Conservation (phyloP, 2,797 vertebrate genomes). For the Denticeps clupeoides region DNA sequence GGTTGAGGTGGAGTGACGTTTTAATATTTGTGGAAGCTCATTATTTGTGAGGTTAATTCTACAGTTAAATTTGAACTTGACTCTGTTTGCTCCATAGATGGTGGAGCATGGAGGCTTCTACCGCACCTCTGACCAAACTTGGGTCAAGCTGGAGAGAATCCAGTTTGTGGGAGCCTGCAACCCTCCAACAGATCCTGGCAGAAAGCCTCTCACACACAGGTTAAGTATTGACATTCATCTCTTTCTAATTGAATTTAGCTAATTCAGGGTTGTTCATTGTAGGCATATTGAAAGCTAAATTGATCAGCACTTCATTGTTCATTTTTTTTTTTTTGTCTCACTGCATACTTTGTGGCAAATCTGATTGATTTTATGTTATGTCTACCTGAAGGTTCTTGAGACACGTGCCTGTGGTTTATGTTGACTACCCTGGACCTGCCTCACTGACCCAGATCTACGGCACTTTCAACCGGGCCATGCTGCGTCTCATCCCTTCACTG, state of each 20-base stretch:
- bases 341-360: too few relatives aligned
- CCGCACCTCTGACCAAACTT: slow-evolving; percentile 93
- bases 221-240: too few relatives aligned
- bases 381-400: slow-evolving; percentile 73
- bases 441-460: slow-evolving; percentile 99
- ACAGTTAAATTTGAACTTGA: background rate
- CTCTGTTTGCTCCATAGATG: slow-evolving; percentile 63
- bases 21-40: background rate
- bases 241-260: too few relatives aligned
- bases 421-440: slow-evolving; percentile 94
- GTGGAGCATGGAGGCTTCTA: slow-evolving; percentile 98
- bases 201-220: slow-evolving; percentile 77
- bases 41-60: background rate
- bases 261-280: too few relatives aligned
- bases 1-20: background rate
- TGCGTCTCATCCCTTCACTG: slow-evolving; percentile 87
- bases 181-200: slow-evolving; percentile 93
- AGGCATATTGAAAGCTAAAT: too few relatives aligned
- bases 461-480: slow-evolving; percentile 97
- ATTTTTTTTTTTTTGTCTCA: background rate
- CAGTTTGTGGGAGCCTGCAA: slow-evolving; percentile 99
- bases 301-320: background rate
- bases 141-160: slow-evolving; percentile 97
- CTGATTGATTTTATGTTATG: background rate
- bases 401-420: slow-evolving; percentile 96